A percentile compares a stretch with the other conserved stretches of the same genome.
Evolutionary conservation across 2,888 invertebrate genomes (phyloP).

Genomic region (Metallyticus violacea): DNA sequence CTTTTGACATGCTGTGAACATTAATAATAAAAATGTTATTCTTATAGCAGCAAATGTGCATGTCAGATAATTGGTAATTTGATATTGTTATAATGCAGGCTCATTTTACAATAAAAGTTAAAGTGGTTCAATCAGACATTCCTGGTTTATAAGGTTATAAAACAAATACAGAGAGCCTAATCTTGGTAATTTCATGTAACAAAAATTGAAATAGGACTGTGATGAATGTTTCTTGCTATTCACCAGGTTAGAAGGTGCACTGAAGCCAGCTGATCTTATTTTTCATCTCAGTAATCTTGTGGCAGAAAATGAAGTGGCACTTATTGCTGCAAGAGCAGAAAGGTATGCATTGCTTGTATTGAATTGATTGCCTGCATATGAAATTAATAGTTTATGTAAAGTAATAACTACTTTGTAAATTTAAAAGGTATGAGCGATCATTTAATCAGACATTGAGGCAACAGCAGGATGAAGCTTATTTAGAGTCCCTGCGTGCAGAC

Average conservation of each 20-base stretch:
- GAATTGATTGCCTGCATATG: neutral
- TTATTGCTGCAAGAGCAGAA: slow-evolving; percentile 84
- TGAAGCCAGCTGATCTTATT: slow-evolving; percentile 67
- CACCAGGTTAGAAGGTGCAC: slow-evolving; percentile 78
- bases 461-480: slow-evolving; percentile 92
- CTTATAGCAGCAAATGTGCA: too few species aligned
- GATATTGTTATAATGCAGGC: too few species aligned
- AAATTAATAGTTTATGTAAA: neutral
- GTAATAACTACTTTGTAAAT: slow-evolving; percentile 24
- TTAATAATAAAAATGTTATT: too few species aligned
- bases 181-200: too few species aligned
- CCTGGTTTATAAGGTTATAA: too few species aligned
- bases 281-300: slow-evolving; percentile 73
- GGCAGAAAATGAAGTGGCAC: slow-evolving; percentile 80
- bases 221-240: too few species aligned
- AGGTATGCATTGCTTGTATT: slow-evolving; percentile 53
- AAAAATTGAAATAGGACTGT: too few species aligned
- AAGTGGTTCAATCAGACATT: too few species aligned
- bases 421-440: slow-evolving; percentile 69
- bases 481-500: slow-evolving; percentile 86
- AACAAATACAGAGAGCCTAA: too few species aligned
- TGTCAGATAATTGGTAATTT: too few species aligned
- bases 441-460: slow-evolving; percentile 81
- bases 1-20: too few species aligned
- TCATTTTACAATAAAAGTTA: too few species aligned